Percentiles rank a stretch among this genome's conserved stretches.
phyloP scores from a whole-genome alignment of 2,797 vertebrate genomes.

The Leptodactylus fallax region DNA sequence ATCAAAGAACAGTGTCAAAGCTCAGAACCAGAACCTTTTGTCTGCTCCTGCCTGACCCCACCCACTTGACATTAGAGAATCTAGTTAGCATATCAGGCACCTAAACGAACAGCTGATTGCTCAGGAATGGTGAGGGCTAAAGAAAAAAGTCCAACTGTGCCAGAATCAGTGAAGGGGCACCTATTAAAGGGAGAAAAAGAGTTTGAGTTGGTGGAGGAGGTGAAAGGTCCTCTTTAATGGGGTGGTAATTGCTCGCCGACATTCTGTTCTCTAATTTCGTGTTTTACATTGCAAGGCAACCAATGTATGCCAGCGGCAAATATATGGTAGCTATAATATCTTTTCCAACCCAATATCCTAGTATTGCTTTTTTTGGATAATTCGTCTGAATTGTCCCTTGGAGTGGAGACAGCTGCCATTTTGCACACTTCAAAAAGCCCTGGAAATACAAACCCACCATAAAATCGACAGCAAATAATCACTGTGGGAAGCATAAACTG shows the following conservation, averaged over 20 bases:
- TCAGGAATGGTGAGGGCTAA: no score
- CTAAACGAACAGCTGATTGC: no score
- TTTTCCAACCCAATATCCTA: neutral
- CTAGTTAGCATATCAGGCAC: no score
- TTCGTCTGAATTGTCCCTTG: slow-evolving; percentile 5
- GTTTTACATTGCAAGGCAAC: neutral
- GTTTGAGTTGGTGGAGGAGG: no score
- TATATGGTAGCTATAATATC: neutral
- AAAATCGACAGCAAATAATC: slow-evolving; percentile 48
- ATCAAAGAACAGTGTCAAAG: no score
- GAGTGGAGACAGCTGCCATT: slow-evolving; percentile 24
- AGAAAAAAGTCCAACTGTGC: no score
- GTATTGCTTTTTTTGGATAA: slow-evolving; percentile 14
- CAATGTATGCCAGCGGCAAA: neutral
- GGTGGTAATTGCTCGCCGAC: neutral
- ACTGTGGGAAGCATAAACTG: slow-evolving; percentile 49
- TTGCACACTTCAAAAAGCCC: slow-evolving; percentile 32
- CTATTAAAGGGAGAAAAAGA: no score
- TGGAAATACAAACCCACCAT: slow-evolving; percentile 29
- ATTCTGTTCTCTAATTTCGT: neutral
- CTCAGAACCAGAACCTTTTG: no score
- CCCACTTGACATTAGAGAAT: no score
- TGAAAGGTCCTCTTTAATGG: no score
- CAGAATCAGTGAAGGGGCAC: no score
- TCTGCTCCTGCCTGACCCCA: no score